Percentiles rank a stretch among this genome's conserved stretches.
These are phyloP conservation scores for Brachymystax lenok DNA, from an alignment of 2,797 vertebrate genomes.

Conservation along the genomic window DNA sequence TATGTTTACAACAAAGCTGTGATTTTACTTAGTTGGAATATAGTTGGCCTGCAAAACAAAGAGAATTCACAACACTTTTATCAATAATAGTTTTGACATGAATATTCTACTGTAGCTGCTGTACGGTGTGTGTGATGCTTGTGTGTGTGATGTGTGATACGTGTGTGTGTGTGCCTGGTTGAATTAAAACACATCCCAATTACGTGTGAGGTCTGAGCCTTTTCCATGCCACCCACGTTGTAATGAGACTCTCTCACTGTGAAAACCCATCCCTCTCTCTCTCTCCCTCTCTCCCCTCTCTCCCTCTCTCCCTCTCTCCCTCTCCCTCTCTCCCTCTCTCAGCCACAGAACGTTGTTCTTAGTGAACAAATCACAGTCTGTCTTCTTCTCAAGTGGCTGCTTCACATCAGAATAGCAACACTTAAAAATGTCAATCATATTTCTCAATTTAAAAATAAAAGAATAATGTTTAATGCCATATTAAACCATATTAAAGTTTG, in stretches of 20 bases:
- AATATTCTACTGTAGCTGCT: no score
- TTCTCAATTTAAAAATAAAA: neutral
- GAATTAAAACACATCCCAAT: conserved; percentile 21
- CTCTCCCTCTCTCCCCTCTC: neutral
- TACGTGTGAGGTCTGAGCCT: neutral
- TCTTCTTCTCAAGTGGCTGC: neutral
- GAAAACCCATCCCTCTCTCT: neutral
- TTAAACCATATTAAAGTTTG: neutral
- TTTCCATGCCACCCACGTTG: conserved; percentile 4
- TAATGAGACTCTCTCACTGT: conserved; percentile 30
- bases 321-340: no score
- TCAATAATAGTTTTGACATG: no score
- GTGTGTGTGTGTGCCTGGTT: neutral
- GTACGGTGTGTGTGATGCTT: no score
- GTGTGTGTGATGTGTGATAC: neutral
- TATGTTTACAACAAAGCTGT: no score
- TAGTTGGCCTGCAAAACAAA: no score
- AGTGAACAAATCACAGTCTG: neutral
- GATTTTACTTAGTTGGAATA: no score
- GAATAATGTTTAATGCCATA: neutral
- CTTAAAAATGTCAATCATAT: neutral
- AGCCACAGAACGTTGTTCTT: neutral
- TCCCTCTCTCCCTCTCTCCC: neutral
- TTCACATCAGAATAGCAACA: neutral
- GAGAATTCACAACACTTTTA: no score